Conservation (phyloP, 2,797 vertebrate species). For the Amphiprion clarkii region DNA sequence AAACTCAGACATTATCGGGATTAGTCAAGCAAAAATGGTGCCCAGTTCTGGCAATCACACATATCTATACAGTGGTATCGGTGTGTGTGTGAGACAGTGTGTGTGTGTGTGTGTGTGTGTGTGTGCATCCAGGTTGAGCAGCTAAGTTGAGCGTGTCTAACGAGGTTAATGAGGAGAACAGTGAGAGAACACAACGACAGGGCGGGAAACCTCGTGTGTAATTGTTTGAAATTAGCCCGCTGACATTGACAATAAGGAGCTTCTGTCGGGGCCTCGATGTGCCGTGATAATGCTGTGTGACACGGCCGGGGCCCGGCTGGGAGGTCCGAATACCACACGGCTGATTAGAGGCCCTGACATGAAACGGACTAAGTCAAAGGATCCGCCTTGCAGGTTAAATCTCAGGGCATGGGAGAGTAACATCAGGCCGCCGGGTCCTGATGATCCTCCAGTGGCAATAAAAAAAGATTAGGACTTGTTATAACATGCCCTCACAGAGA, state of each 20-base stretch:
- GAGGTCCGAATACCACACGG: slow-evolving; percentile 84
- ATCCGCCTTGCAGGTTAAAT: slow-evolving; percentile 74
- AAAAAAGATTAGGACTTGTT: slow-evolving; percentile 53
- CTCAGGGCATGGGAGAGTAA: slow-evolving; percentile 80
- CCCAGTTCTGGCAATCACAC: slow-evolving; percentile 1
- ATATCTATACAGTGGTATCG: neutral
- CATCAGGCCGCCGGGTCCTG: slow-evolving; percentile 54
- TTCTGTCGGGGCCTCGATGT: slow-evolving; percentile 62
- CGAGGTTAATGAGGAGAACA: slow-evolving; percentile 67
- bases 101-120: slow-evolving; percentile 1
- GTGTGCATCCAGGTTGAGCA: slow-evolving; percentile 12
- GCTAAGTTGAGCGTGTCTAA: slow-evolving; percentile 55
- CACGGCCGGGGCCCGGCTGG: slow-evolving; percentile 66
- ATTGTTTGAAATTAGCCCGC: slow-evolving; percentile 81
- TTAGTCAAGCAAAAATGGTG: too few species aligned
- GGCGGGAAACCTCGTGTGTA: slow-evolving; percentile 63
- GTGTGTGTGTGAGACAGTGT: slow-evolving; percentile 2
- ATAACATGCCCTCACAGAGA: slow-evolving; percentile 30
- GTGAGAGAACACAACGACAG: slow-evolving; percentile 56
- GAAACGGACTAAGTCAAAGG: slow-evolving; percentile 79
- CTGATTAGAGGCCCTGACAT: slow-evolving; percentile 84
- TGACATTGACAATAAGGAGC: slow-evolving; percentile 83
- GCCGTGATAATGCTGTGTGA: slow-evolving; percentile 70
- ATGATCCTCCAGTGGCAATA: slow-evolving; percentile 64
- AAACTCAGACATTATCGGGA: too few species aligned